phyloP scores from a whole-genome alignment of 2,797 vertebrate genomes.

The Ctenosaura bakeri region DNA sequence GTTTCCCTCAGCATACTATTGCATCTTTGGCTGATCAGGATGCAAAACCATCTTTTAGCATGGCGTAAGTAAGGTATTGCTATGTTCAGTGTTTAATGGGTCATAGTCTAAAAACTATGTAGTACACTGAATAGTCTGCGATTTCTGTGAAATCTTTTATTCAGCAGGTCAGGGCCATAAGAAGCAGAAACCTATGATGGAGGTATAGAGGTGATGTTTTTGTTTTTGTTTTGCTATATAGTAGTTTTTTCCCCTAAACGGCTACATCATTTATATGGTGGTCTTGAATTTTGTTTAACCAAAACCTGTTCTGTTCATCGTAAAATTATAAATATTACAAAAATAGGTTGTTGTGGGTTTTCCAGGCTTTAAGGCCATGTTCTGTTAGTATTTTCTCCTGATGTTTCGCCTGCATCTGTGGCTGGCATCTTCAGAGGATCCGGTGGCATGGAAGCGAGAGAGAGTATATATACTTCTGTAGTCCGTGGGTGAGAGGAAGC shows the following conservation, averaged over 20 bases:
- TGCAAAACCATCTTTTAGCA: constrained; percentile 95
- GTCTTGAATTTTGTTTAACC: background rate
- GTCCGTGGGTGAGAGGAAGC: too few relatives aligned
- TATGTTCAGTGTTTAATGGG: background rate
- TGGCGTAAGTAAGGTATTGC: constrained; percentile 88
- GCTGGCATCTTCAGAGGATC: too few relatives aligned
- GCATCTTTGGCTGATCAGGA: constrained; percentile 89
- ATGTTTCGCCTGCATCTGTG: too few relatives aligned
- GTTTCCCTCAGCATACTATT: constrained; percentile 93
- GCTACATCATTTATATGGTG: background rate
- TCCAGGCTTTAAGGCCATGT: too few relatives aligned
- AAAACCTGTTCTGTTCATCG: background rate
- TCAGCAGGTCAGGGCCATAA: background rate
- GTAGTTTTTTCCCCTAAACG: background rate
- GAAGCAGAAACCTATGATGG: background rate
- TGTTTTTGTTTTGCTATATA: background rate
- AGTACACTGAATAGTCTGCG: background rate
- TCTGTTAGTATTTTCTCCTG: too few relatives aligned
- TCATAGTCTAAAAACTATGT: background rate
- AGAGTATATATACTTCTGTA: too few relatives aligned
- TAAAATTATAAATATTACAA: constrained; percentile 10
- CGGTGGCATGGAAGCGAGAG: too few relatives aligned
- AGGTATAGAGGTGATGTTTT: background rate
- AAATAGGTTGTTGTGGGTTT: too few relatives aligned
- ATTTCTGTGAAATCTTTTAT: background rate